Percentiles rank a stretch among this genome's conserved stretches.
These are phyloP conservation scores for Sarcophaga caerulescens DNA, from an alignment of 2,888 invertebrate species.

Conservation along the genomic window DNA sequence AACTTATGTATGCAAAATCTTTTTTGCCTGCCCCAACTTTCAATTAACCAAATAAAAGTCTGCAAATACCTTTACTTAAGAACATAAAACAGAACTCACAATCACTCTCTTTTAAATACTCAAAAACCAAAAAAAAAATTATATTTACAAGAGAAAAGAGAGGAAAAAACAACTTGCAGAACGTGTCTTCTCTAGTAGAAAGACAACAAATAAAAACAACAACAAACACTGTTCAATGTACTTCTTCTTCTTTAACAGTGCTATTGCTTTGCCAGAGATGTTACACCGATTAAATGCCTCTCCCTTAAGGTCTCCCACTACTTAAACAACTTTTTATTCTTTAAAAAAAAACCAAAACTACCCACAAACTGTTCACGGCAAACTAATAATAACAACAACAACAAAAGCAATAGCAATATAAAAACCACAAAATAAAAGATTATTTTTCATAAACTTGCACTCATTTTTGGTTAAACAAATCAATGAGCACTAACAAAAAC, in stretches of 20 bases:
- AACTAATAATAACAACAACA: not conserved
- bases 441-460: constrained; percentile 65
- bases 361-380: not conserved
- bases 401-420: constrained; percentile 29
- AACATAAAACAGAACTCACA: not conserved
- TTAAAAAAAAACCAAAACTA: not conserved
- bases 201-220: constrained; percentile 1
- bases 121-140: not conserved
- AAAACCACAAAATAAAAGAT: constrained; percentile 59
- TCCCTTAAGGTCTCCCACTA: not conserved
- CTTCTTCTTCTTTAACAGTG: constrained; percentile 13
- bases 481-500: constrained; percentile 28
- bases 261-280: not conserved
- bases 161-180: constrained; percentile 48
- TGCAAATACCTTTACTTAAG: not conserved
- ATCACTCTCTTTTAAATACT: not conserved
- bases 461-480: constrained; percentile 41
- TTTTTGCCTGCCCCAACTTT: too few relatives aligned
- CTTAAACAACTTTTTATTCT: too few relatives aligned
- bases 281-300: not conserved
- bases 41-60: too few relatives aligned
- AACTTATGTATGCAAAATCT: too few relatives aligned
- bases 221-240: constrained; percentile 41
- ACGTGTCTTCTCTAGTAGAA: constrained; percentile 52
- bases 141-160: not conserved